Conservation (phyloP, 2,888 invertebrate genomes). For the Yponomeuta sedellus region DNA sequence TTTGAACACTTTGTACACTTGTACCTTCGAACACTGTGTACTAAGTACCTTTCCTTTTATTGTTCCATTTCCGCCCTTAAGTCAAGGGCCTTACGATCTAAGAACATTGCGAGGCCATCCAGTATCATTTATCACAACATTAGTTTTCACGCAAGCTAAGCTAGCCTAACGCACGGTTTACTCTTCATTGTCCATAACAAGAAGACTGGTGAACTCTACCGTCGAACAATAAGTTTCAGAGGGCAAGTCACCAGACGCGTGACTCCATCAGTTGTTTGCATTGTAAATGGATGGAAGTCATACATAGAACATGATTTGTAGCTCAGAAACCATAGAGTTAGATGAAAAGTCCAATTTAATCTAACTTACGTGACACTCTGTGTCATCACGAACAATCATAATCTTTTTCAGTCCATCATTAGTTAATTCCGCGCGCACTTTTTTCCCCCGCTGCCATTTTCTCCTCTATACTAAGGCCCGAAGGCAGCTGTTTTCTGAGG, state of each 20-base stretch:
- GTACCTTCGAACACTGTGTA: too few species aligned
- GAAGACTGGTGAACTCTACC: neutral
- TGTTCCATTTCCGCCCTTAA: too few species aligned
- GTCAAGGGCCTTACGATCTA: neutral
- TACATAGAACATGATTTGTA: slow-evolving; percentile 3
- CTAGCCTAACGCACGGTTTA: neutral
- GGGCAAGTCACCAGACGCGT: neutral
- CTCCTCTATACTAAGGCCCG: too few species aligned
- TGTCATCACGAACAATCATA: too few species aligned
- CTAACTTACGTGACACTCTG: too few species aligned
- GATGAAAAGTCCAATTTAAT: neutral
- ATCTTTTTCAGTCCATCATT: too few species aligned
- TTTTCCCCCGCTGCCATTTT: too few species aligned
- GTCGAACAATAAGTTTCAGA: neutral
- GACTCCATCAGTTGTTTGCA: neutral
- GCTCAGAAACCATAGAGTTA: neutral
- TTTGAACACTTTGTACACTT: too few species aligned
- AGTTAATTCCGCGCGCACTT: too few species aligned
- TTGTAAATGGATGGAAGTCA: slow-evolving; percentile 15
- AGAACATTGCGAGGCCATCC: neutral
- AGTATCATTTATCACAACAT: neutral
- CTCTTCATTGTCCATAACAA: neutral
- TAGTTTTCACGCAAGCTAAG: neutral
- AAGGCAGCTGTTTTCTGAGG: too few species aligned
- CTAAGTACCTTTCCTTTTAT: too few species aligned